Percentiles rank a stretch among this genome's conserved stretches.
Evolutionary conservation across 2,888 invertebrate species (phyloP).

Genomic region (Azorinus chamasolen): DNA sequence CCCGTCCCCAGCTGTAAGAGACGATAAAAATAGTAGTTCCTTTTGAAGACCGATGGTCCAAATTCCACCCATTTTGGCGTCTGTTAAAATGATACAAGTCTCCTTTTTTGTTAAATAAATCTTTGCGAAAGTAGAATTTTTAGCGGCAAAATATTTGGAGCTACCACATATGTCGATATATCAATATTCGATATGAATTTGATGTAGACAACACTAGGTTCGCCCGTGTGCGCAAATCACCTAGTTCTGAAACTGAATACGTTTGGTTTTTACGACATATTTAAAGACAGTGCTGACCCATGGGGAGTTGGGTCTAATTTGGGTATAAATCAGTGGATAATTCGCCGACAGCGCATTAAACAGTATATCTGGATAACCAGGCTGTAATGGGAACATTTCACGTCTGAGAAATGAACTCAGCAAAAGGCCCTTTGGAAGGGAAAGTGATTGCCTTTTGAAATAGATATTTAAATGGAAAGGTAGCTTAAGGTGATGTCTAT

Average conservation of each 20-base stretch:
- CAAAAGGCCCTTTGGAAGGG: neutral
- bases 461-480: conserved; percentile 7
- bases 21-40: conserved; percentile 54
- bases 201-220: too few relatives aligned
- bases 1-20: conserved; percentile 39
- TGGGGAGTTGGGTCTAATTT: conserved; percentile 49
- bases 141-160: too few relatives aligned
- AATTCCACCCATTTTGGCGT: too few relatives aligned
- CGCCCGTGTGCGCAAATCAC: too few relatives aligned
- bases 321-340: conserved; percentile 46
- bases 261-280: conserved; percentile 52
- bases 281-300: conserved; percentile 41
- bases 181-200: too few relatives aligned
- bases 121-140: too few relatives aligned
- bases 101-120: too few relatives aligned
- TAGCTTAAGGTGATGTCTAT: neutral
- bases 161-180: too few relatives aligned
- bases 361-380: conserved; percentile 9
- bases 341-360: too few relatives aligned
- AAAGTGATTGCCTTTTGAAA: conserved; percentile 7
- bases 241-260: conserved; percentile 54
- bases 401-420: neutral
- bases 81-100: too few relatives aligned
- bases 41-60: too few relatives aligned
- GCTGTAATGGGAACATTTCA: neutral